phyloP scores from a whole-genome alignment of 2,888 invertebrate genomes.

The Pachycephus smyrnensis region DNA sequence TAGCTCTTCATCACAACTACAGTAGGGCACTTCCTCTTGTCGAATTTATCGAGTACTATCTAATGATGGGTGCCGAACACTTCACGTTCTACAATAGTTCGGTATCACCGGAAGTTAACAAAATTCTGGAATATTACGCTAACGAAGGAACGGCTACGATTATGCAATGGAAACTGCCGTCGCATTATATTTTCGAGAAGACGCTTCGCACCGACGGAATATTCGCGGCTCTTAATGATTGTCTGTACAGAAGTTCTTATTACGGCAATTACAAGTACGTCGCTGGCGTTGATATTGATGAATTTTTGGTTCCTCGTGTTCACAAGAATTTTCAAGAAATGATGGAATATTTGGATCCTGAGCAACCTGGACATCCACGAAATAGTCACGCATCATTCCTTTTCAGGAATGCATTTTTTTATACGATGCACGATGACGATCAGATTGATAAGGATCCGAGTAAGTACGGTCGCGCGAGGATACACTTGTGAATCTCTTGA shows the following conservation, averaged over 20 bases:
- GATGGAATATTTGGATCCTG: conserved; percentile 31
- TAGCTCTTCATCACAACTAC: conserved; percentile 66
- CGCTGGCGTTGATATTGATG: conserved; percentile 52
- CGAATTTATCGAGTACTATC: conserved; percentile 69
- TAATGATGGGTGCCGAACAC: conserved; percentile 65
- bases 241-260: conserved; percentile 48
- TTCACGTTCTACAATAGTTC: conserved; percentile 68
- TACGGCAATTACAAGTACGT: conserved; percentile 56
- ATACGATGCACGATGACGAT: conserved; percentile 67
- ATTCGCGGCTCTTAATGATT: conserved; percentile 57
- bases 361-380: conserved; percentile 28
- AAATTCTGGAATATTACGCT: conserved; percentile 62
- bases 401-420: conserved; percentile 69
- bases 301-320: conserved; percentile 51
- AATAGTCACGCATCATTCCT: conserved; percentile 63
- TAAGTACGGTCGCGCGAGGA: conserved; percentile 16
- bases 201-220: conserved; percentile 64
- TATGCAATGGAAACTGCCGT: conserved; percentile 64
- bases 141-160: conserved; percentile 55
- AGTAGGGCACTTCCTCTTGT: conserved; percentile 65
- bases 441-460: conserved; percentile 41
- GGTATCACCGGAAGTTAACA: conserved; percentile 57
- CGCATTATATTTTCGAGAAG: conserved; percentile 48
- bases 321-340: conserved; percentile 44
- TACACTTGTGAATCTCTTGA: background rate